Conservation (phyloP, 2,113 vertebrate species). For the Amblyornis subalaris region DNA sequence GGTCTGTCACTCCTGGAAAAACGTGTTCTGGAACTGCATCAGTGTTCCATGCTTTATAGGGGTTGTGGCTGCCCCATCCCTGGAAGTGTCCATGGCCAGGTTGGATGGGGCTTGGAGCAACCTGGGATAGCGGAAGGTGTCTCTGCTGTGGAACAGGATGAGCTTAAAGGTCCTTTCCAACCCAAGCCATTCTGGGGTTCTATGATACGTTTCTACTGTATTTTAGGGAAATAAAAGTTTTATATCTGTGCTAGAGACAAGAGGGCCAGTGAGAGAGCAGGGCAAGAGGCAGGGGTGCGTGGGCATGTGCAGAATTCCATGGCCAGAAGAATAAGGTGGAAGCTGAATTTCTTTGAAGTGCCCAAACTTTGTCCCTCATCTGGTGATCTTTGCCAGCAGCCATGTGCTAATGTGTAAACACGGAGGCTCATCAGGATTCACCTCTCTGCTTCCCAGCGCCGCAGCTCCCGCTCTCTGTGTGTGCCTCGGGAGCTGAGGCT, state of each 20-base stretch:
- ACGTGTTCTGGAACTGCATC: accelerated
- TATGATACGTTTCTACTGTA: accelerated
- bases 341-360: background rate
- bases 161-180: background rate
- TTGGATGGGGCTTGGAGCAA: accelerated
- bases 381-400: background rate
- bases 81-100: background rate
- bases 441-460: background rate
- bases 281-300: background rate
- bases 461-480: accelerated
- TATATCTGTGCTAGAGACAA: accelerated
- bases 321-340: accelerated
- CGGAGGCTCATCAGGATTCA: background rate
- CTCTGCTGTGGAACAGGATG: background rate
- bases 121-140: background rate
- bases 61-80: background rate
- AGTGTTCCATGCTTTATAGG: background rate
- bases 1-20: accelerated
- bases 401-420: accelerated
- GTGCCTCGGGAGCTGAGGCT: background rate
- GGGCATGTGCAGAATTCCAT: accelerated
- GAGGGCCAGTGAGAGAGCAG: background rate
- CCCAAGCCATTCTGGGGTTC: background rate
- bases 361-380: background rate
- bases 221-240: background rate